Evolutionary conservation across 2,888 invertebrate genomes (phyloP).

Genomic region (Aphidius colemani): DNA sequence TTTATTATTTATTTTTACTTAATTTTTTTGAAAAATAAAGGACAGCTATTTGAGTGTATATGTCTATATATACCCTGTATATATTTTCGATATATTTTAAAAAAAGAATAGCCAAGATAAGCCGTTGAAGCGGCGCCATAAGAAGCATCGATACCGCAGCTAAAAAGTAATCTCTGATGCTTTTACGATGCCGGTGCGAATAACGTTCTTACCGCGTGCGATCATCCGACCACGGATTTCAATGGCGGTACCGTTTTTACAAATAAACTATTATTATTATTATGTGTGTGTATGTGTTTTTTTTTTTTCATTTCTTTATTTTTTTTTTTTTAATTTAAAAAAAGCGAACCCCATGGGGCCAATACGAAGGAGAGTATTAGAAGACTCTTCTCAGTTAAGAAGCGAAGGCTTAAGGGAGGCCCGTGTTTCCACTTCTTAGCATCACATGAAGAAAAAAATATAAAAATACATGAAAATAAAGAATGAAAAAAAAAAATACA

Average conservation of each 20-base stretch:
- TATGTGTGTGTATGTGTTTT: background rate
- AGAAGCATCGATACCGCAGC: conserved; percentile 52
- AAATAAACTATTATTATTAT: too few relatives aligned
- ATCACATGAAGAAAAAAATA: conserved; percentile 5
- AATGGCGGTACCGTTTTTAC: conserved; percentile 29
- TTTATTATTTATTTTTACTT: too few relatives aligned
- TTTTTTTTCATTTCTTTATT: background rate
- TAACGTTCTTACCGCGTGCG: conserved; percentile 57
- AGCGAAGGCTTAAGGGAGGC: conserved; percentile 20
- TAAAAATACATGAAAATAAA: conserved; percentile 15
- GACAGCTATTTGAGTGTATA: too few relatives aligned
- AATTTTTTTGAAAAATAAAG: too few relatives aligned
- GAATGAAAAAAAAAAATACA: conserved; percentile 7
- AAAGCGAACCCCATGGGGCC: conserved; percentile 14
- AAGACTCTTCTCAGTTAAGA: background rate
- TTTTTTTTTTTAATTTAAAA: background rate
- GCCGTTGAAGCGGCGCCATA: conserved; percentile 36
- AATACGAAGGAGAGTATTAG: conserved; percentile 13
- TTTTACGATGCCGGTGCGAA: conserved; percentile 49
- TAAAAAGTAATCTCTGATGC: conserved; percentile 9
- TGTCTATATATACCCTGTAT: too few relatives aligned
- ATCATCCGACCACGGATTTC: conserved; percentile 54
- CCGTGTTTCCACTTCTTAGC: conserved; percentile 8
- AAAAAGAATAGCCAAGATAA: conserved; percentile 8
- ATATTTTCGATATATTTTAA: background rate